Evolutionary conservation across 2,888 invertebrate genomes (phyloP).

Genomic region (Eupithecia centaureata): DNA sequence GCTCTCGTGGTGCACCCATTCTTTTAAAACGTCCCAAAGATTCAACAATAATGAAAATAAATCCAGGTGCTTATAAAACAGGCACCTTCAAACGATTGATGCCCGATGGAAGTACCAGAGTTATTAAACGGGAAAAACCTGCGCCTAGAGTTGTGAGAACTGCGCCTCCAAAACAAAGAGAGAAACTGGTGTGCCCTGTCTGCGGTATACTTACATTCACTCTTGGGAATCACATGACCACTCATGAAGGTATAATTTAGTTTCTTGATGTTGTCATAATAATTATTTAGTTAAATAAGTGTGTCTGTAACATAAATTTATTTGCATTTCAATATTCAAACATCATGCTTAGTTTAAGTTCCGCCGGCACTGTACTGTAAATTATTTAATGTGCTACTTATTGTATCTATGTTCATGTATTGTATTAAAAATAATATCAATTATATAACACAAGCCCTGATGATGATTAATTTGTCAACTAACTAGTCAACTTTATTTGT

Average conservation of each 20-base stretch:
- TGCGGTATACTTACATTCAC: conserved; percentile 80
- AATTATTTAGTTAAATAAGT: no score
- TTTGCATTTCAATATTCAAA: no score
- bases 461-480: no score
- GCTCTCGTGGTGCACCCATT: conserved; percentile 73
- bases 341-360: no score
- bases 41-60: conserved; percentile 72
- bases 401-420: no score
- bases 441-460: no score
- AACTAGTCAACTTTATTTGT: no score
- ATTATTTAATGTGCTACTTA: no score
- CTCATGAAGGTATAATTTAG: conserved; percentile 74
- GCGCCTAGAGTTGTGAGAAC: conserved; percentile 59
- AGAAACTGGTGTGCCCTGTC: conserved; percentile 79
- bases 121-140: conserved; percentile 58
- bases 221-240: conserved; percentile 76
- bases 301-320: no score
- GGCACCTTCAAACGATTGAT: conserved; percentile 59
- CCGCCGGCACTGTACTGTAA: no score
- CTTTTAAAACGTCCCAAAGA: conserved; percentile 76
- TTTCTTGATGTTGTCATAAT: no score
- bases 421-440: no score
- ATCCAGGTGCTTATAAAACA: conserved; percentile 61
- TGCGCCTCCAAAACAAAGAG: conserved; percentile 64
- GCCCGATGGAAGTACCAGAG: conserved; percentile 43